A percentile compares a stretch with the other conserved stretches of the same genome.
Conservation (phyloP, 2,888 invertebrate species). For the Graphium colonna region DNA sequence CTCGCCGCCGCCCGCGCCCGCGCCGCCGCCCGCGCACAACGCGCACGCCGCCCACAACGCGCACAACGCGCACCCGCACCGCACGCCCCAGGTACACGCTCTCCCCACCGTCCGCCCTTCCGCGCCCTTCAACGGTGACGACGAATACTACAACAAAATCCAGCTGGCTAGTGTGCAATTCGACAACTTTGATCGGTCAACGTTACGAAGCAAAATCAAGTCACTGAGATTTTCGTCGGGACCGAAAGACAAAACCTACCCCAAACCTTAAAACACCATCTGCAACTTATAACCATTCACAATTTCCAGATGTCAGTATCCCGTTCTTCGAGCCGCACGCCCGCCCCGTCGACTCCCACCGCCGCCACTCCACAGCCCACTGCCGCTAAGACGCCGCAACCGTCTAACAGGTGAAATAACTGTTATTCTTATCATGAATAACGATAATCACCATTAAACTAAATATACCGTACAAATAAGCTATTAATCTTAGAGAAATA, state of each 20-base stretch:
- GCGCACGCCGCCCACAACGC: conserved; percentile 62
- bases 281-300: not conserved
- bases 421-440: too few relatives aligned
- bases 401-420: conserved; percentile 18
- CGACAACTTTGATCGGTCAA: too few relatives aligned
- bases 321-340: conserved; percentile 38
- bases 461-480: too few relatives aligned
- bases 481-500: too few relatives aligned
- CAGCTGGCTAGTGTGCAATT: too few relatives aligned
- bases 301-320: conserved; percentile 20
- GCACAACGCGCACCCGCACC: conserved; percentile 30
- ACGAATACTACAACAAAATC: too few relatives aligned
- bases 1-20: conserved; percentile 36
- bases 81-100: conserved; percentile 6
- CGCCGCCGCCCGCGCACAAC: conserved; percentile 38
- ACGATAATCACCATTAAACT: too few relatives aligned
- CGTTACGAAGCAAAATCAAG: too few relatives aligned
- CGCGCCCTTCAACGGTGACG: conserved; percentile 25
- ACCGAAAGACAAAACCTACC: too few relatives aligned
- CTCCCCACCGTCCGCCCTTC: conserved; percentile 28
- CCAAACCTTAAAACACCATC: too few relatives aligned
- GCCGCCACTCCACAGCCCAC: conserved; percentile 54
- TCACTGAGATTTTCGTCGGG: too few relatives aligned
- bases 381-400: conserved; percentile 21
- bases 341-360: conserved; percentile 42